Evolutionary conservation across 2,888 invertebrate genomes (phyloP).

Genomic region (Rhabditoides inermis): DNA sequence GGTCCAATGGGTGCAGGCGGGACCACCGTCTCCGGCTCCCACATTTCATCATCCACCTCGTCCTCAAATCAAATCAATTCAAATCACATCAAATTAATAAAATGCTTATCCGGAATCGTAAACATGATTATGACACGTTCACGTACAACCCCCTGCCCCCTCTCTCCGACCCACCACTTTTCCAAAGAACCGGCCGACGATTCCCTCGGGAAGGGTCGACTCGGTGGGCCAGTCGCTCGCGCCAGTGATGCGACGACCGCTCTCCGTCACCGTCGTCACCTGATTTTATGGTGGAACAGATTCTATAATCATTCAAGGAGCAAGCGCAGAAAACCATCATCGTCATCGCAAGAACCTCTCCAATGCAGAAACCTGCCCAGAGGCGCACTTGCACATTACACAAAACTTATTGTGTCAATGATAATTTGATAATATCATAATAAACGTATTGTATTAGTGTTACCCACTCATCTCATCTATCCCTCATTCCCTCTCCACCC

Average conservation of each 20-base stretch:
- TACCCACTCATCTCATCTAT: not conserved
- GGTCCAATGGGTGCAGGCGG: not conserved
- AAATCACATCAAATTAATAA: not conserved
- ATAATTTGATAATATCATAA: too few relatives aligned
- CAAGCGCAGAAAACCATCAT: too few relatives aligned
- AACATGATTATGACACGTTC: too few relatives aligned
- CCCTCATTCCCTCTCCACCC: not conserved
- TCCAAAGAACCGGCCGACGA: not conserved
- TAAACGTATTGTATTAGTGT: not conserved
- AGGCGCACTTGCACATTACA: too few relatives aligned
- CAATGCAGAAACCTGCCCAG: too few relatives aligned
- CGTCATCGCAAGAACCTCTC: too few relatives aligned
- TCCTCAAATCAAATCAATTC: not conserved
- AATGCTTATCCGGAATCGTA: too few relatives aligned
- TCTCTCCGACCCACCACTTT: not conserved
- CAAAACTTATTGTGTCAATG: too few relatives aligned
- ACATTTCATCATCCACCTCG: constrained; percentile 1
- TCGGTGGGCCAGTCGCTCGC: too few relatives aligned
- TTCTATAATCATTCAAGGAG: too few relatives aligned
- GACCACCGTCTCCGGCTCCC: not conserved
- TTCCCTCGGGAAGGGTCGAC: too few relatives aligned
- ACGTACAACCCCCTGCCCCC: not conserved
- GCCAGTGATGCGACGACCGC: constrained; percentile 6
- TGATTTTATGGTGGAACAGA: too few relatives aligned
- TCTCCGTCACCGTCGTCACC: constrained; percentile 7